Evolutionary conservation across 2,113 vertebrate species (phyloP), one percentile per base, ranked within the genome.

Genomic region (Gadus chalcogrammus): DNA sequence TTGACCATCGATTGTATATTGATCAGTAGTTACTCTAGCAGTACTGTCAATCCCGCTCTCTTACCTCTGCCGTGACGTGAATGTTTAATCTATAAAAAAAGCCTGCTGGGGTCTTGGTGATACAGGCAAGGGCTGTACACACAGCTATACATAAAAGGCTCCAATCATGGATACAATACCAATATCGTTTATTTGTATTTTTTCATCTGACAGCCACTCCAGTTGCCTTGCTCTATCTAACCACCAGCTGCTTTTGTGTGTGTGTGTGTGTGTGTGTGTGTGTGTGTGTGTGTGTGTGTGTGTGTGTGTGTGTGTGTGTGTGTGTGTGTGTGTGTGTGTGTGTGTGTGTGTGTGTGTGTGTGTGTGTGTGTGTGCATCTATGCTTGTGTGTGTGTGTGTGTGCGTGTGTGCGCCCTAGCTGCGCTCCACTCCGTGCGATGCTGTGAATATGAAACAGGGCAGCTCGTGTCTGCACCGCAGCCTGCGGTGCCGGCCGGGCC

Each of bases 401-500:
- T 67, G 22, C 22, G 18, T 53, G n/a, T 55, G 65, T 81, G 69
- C 79, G 67, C 76, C 3, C n/a, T 62, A 79, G 76, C 77, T 55
- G 56, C 61, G 55, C n/a, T 72, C 60, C 71, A 42, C 78, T 79
- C 62, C 48, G 79, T 65, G 76, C 69, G 70, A 65, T 76, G 82
- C 85, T 89, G 80, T 85, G 88, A 87, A 89, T 88, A 85, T 88
- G 84, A 89, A 90, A 86, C 78, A 75, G 81, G 81, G 71, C 82
- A 88, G 72, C 74, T 15, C 75, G 81, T 81, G 84, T 88, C 87
- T 88, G 87, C 88, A 90, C 69, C 87, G 87, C 88, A 88, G 87
- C 84, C 85, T 65, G 82, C 79, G 76, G 68, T 13, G 73, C 75
- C 83, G 4, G 73, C 75, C 83, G 4, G 81, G 72, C 71, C 76